Base-by-base conservation (phyloP, 2,797 vertebrate genomes). In the Mustela erminea region DNA sequence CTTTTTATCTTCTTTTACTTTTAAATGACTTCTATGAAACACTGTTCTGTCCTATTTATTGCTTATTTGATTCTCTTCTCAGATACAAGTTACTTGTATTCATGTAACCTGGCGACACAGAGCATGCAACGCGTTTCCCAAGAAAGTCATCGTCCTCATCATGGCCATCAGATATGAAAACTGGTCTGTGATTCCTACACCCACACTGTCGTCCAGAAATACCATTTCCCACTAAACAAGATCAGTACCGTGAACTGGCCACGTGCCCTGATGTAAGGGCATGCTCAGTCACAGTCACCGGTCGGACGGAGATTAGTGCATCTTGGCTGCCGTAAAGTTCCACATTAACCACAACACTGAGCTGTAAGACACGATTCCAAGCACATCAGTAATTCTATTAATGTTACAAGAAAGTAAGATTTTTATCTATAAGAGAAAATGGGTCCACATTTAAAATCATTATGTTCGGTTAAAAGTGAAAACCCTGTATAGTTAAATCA, bases 201-300 rank as follows among this genome's bases (percentile, higher is more conserved):
- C 10, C 60, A 46, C 18, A 7, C 2, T 46, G 5, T 3, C 29
- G 13, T 11, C 74, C 32, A 56, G 43, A 60, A 25, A 74, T 9
- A 38, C 29, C 27, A 17, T 21, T 83, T 41, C 20, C 27, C 11
- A 25, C 17, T 23, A 72, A n/a, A 60, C 3, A 14, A 25, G 84
- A 35, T 4, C 7, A 27, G 20, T 54, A 62, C 4, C 46, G 7
- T 0, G 10, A 15, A 5, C 6, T n/a, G 68, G 68, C 35, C 29
- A 21, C 1, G 13, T 8, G 41, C 77, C 35, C 38, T 9, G 49
- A 60, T n/a, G 52, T 15, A 15, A 38, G 43, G 89, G 54, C 41
- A 12, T 3, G 64, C 41, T 52, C 8, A 27, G 25, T 54, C 64
- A 66, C 5, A 9, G 46, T 25, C 5, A 29, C 18, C 58, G 32